Base-by-base conservation (phyloP, 2,888 invertebrate genomes). In the Penaeus monodon region DNA sequence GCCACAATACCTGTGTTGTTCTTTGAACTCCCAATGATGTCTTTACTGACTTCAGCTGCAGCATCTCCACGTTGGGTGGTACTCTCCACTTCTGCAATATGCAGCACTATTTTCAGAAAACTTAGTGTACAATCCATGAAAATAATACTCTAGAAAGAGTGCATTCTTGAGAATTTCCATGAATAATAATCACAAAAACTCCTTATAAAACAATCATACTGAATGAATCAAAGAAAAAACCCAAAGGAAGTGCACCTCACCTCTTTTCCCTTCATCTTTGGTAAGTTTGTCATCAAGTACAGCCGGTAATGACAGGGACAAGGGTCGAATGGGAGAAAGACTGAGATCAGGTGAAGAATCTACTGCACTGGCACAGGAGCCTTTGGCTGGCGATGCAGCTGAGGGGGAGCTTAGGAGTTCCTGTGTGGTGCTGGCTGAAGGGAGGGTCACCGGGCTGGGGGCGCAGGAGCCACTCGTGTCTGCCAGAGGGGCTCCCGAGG, bases 341-440 rank as follows among this genome's bases (percentile, higher is more conserved):
- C 79, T 78, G 66, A 87, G 83, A 82, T 87, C 86, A 27, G 86
- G 86, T 64, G 86, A 74, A 70, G 85, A 85, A 38, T 85, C 85
- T 20, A 38, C 73, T 80, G 57, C 80, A 77, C 77, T 76, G n/a
- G 44, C 33, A 57, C 73, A 73, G 73, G 22, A 33, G 22, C 20
- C 33, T 73, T 73, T 73, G 73, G 73, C 33, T 33, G 22, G 73
- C 14, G 27, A 73, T 73, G 73, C 33, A 22, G 38, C 33, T 73
- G 73, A 73, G 22, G 73, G 38, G 27, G 73, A 38, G 27, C 33
- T 22, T 8, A 24, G 33, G 22, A 3, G 33, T 73, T 33, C 33
- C 38, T 38, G 22, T 4, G 22, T 38, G 22, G 20, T 38, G 33
- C n/a, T 49, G 49, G 77, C 63, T 77, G 77, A 77, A 57, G 57